Conservation (phyloP, 2,113 vertebrate genomes). For the Rhinoptilus africanus region DNA sequence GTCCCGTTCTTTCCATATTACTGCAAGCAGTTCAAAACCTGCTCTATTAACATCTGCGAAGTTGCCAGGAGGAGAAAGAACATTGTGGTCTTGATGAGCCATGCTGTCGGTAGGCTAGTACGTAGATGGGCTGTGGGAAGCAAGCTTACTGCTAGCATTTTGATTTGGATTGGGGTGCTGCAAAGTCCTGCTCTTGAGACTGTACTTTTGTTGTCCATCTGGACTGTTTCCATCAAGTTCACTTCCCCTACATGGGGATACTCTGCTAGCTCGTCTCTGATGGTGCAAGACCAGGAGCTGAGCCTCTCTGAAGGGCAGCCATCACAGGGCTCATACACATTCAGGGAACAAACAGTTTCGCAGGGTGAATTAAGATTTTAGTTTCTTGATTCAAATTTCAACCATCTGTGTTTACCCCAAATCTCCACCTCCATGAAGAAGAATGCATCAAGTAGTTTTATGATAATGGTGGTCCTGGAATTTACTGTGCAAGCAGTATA, state of each 20-base stretch:
- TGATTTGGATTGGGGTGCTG: background rate
- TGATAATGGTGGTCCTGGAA: background rate
- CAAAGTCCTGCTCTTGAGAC: background rate
- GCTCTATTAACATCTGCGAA: accelerated
- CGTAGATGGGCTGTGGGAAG: background rate
- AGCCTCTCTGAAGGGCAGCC: background rate
- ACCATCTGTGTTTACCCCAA: background rate
- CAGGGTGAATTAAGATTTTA: background rate
- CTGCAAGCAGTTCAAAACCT: background rate
- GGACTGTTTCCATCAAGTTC: background rate
- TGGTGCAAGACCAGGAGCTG: background rate
- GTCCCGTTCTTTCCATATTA: background rate
- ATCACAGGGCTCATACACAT: background rate
- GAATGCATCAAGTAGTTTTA: background rate
- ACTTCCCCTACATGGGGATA: background rate
- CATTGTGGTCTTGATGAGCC: background rate
- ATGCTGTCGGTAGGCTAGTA: background rate
- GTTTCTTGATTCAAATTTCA: background rate
- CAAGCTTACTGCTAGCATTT: background rate
- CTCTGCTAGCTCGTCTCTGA: background rate
- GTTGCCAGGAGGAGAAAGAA: background rate
- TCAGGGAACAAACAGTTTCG: background rate
- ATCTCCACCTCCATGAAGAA: background rate
- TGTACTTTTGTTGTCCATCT: background rate
- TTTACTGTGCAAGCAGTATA: background rate